A percentile compares a stretch with the other conserved stretches of the same genome.
These are phyloP conservation scores for Neopelma chrysocephalum DNA, from an alignment of 2,797 vertebrate species.

Conservation along the genomic window DNA sequence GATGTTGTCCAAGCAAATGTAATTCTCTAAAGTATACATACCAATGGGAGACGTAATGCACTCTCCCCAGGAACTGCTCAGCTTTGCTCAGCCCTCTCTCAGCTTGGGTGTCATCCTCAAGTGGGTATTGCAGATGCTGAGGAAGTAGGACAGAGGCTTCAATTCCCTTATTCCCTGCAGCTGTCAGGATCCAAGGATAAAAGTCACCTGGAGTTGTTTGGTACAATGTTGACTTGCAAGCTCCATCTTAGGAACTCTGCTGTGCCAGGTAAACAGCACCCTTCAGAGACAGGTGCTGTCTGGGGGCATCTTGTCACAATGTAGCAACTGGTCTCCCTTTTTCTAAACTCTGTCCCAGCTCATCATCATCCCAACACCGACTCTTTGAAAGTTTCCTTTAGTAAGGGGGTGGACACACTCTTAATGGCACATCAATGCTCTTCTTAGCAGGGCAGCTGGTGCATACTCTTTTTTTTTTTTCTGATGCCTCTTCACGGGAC, in stretches of 20 bases:
- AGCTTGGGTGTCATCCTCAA: background rate
- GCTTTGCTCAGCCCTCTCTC: background rate
- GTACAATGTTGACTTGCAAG: background rate
- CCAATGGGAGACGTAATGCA: background rate
- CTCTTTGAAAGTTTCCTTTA: background rate
- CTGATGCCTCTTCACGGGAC: background rate
- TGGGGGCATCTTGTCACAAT: fast-evolving
- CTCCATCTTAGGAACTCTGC: background rate
- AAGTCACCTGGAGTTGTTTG: background rate
- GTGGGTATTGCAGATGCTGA: background rate
- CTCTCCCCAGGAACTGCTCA: background rate
- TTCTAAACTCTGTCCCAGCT: background rate
- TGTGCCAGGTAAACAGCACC: background rate
- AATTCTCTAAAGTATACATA: background rate
- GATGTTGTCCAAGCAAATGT: background rate
- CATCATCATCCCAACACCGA: background rate
- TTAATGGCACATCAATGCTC: background rate
- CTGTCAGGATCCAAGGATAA: background rate
- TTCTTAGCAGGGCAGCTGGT: background rate
- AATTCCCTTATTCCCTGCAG: background rate
- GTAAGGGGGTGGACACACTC: fast-evolving
- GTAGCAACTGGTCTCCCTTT: background rate
- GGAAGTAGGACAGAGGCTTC: background rate
- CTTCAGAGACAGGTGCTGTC: background rate
- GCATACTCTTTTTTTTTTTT: background rate